phyloP scores from a whole-genome alignment of 2,888 invertebrate genomes.

The Heliconius erato region DNA sequence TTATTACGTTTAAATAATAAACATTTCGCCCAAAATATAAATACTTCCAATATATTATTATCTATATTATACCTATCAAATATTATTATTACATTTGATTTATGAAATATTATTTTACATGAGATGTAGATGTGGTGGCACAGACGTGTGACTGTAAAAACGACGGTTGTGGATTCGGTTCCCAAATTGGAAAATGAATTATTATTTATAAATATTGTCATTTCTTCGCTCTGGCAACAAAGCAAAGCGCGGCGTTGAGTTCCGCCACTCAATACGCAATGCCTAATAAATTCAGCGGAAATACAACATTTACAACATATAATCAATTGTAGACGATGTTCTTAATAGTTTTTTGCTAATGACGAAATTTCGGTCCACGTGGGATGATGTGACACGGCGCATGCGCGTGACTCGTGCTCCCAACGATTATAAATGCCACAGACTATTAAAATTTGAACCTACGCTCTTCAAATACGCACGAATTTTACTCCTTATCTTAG shows the following conservation, averaged over 20 bases:
- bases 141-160: too few relatives aligned
- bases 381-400: constrained; percentile 47
- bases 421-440: constrained; percentile 15
- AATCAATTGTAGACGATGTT: constrained; percentile 2
- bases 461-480: background rate
- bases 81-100: background rate
- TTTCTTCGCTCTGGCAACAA: too few relatives aligned
- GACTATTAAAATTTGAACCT: constrained; percentile 25
- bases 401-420: constrained; percentile 46
- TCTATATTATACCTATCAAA: too few relatives aligned
- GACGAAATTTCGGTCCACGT: constrained; percentile 35
- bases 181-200: too few relatives aligned
- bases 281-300: too few relatives aligned
- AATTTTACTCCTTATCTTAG: constrained; percentile 1
- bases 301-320: background rate
- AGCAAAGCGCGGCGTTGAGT: too few relatives aligned
- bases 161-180: too few relatives aligned
- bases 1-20: background rate
- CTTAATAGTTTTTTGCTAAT: constrained; percentile 12
- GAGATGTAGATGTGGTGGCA: too few relatives aligned
- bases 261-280: too few relatives aligned
- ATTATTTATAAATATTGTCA: too few relatives aligned
- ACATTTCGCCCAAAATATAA: background rate
- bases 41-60: background rate
- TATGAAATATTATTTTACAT: too few relatives aligned